Percentiles rank a stretch among this genome's conserved stretches.
Evolutionary conservation across 2,888 invertebrate species (phyloP).

Genomic region (Lingula anatina): DNA sequence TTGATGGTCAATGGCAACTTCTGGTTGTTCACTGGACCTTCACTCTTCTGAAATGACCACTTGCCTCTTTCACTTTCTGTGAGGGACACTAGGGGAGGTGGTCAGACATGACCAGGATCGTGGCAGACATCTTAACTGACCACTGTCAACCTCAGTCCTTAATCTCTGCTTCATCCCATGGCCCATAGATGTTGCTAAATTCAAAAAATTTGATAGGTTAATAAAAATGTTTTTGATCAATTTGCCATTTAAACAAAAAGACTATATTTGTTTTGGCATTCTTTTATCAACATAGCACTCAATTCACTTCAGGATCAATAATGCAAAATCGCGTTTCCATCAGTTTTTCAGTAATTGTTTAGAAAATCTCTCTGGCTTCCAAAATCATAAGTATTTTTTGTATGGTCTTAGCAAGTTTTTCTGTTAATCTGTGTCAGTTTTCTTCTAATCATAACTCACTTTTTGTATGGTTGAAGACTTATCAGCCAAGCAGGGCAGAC

Average conservation of each 20-base stretch:
- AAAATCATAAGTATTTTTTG: not conserved
- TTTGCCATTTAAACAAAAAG: not conserved
- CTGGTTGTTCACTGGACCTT: too few relatives aligned
- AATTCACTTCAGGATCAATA: too few relatives aligned
- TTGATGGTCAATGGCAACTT: too few relatives aligned
- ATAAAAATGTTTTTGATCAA: slow-evolving; percentile 52
- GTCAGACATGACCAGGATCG: too few relatives aligned
- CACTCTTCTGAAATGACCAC: too few relatives aligned
- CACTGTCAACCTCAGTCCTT: too few relatives aligned
- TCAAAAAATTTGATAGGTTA: slow-evolving; percentile 5
- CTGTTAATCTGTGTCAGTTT: too few relatives aligned
- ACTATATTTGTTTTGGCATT: too few relatives aligned
- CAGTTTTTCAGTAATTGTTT: not conserved
- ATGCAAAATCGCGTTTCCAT: not conserved
- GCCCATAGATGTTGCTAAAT: slow-evolving; percentile 81
- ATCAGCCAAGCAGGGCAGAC: slow-evolving; percentile 52
- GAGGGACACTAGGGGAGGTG: too few relatives aligned
- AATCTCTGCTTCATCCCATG: slow-evolving; percentile 97
- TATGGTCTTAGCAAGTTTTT: not conserved
- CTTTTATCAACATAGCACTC: too few relatives aligned
- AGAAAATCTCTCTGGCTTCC: not conserved
- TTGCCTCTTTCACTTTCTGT: too few relatives aligned
- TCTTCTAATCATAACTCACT: slow-evolving; percentile 33
- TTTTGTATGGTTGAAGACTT: slow-evolving; percentile 52
- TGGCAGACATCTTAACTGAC: too few relatives aligned